Evolutionary conservation across 2,888 invertebrate genomes (phyloP), one percentile per base, ranked within the genome.

Genomic region (Drosophila anceps): DNA sequence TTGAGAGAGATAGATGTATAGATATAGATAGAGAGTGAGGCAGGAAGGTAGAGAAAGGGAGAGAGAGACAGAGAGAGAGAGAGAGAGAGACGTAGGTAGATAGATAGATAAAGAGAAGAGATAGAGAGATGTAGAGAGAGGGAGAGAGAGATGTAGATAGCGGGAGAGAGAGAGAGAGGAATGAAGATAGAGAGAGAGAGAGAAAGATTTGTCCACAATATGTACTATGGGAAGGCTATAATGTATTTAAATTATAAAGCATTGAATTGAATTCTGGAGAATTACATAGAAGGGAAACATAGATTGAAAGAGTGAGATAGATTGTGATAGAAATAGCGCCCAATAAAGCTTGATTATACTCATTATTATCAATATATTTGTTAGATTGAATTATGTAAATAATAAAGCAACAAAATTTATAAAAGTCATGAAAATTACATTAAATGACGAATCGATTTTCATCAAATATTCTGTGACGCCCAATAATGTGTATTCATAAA

Each of bases 251-350:
- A 18, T 18, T 48, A 29, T 10, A 48, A 10, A 18, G 24, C 29
- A 12, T 48, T n/a, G n/a, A 29, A 29, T 48, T 29, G 29, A 10
- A 48, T 48, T 48, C 9, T n/a, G 29, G n/a, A 55, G 31, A 55
- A 55, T 15, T 31, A 29, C 31, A 31, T 2, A 39, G 39, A 54
- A 39, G 29, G 13, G 29, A 9, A n/a, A 29, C 1, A 4, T 15
- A 9, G 4, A 9, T 24, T 0, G 27, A 15, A 46, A 27, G 8
- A 43, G 20, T 20, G 20, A 20, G 43, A 13, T 24, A 43, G 2
- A 46, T 15, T 46, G 20, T 43, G 1, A 5, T 12, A 20, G 35
- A 13, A 20, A 20, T 12, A 43, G 6, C 9, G 9, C 1, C 9
- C 18, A 9, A 18, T 18, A 41, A 9, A 41, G 18, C 18, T 2